Base-by-base conservation (phyloP, 2,888 invertebrate species). In the Volucella bombylans region DNA sequence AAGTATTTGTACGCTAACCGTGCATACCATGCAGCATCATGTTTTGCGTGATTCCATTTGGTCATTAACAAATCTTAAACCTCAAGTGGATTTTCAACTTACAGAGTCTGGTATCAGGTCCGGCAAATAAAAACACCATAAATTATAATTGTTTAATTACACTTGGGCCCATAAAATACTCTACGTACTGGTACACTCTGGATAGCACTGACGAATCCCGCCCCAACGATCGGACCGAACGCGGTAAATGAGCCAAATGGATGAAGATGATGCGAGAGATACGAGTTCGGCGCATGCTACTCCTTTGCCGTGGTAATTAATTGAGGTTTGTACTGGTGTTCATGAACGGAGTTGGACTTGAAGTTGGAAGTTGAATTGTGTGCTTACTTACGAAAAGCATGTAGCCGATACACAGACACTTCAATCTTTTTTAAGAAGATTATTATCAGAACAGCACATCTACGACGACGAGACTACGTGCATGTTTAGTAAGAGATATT, bases 121-220 rank as follows among this genome's bases (percentile, higher is more conserved):
- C 14, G 38, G 80, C 68, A 85, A n/a, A 85, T 85, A 85, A 85
- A 85, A 85, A 81, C 81, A 71, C 85, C 76, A 85, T 85, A 85
- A 85, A 76, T 85, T 85, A 85, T 85, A 85, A 85, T 85, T 85
- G 85, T 85, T 85, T 85, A 85, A 85, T 85, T 85, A 85, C 81
- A 85, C 85, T 72, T 18, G 50, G 57, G 62, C 61, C 72, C 85
- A 72, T 85, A 85, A 77, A 81, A 81, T 76, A 78, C 52, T 73
- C 73, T 31, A 31, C 31, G 31, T 31, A n/a, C n/a, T n/a, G n/a
- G n/a, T n/a, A 31, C 31, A 6, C 6, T 50, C 47, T 6, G 41
- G 64, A 69, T 57, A 59, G 64, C 61, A 67, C 71, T 81, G 81
- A 71, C 80, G 81, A 69, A 77, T 72, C 81, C 81, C 61, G 67